phyloP scores from a whole-genome alignment of 2,113 vertebrate genomes.

The Ornithorhynchus anatinus region DNA sequence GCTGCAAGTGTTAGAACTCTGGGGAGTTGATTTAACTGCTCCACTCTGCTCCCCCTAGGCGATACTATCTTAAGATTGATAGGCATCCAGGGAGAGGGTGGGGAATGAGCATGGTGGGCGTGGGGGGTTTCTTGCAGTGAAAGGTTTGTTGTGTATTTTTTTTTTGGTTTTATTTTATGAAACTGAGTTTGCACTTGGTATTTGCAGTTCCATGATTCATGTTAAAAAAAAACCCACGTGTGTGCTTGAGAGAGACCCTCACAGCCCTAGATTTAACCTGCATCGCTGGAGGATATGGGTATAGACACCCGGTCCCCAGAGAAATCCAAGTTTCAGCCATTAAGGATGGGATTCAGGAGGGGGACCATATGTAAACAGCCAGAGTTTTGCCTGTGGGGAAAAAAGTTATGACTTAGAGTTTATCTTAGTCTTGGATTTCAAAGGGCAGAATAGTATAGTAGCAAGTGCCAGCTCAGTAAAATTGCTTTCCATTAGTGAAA shows the following conservation, averaged over 20 bases:
- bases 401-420: neutral
- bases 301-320: neutral
- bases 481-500: conserved; percentile 4
- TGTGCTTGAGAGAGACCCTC: neutral
- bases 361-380: conserved; percentile 39
- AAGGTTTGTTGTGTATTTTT: neutral
- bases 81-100: conserved; percentile 45
- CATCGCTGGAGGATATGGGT: neutral
- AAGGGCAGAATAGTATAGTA: neutral
- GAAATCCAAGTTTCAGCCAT: neutral
- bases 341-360: neutral
- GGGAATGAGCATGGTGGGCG: neutral
- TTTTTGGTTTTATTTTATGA: too few species aligned
- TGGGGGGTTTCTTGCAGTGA: neutral
- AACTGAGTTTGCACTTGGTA: conserved; percentile 45
- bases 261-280: neutral
- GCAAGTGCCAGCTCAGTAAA: conserved; percentile 20
- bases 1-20: conserved; percentile 57
- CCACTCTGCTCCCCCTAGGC: neutral
- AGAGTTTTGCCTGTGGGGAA: neutral
- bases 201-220: conserved; percentile 40
- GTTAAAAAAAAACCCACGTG: conserved; percentile 30
- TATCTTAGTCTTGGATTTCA: conserved; percentile 40
- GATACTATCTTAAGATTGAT: conserved; percentile 15
- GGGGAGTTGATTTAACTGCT: conserved; percentile 47